Conservation (phyloP, 37 sponge, comb jelly and placozoan species). For the Halisarca cf. caerulea region DNA sequence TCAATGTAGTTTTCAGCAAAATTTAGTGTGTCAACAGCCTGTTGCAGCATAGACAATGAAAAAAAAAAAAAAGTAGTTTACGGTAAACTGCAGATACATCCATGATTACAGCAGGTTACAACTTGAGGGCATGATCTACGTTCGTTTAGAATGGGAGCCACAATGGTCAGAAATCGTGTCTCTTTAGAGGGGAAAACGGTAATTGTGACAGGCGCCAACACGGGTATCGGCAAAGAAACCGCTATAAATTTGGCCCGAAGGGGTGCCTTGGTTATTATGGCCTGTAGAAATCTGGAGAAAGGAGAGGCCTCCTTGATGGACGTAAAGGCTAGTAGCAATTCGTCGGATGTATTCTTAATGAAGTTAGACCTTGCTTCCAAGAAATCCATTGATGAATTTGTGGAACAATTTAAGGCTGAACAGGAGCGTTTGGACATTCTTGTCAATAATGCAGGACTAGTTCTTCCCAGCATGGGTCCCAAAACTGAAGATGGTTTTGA, state of each 20-base stretch:
- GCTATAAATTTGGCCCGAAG: conserved; percentile 73
- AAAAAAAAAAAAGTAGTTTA: too few species aligned
- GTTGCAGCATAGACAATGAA: too few species aligned
- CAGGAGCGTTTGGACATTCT: conserved; percentile 63
- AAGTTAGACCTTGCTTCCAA: conserved; percentile 74
- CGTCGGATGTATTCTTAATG: conserved; percentile 35
- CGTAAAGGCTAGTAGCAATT: conserved; percentile 41
- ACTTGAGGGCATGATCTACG: too few species aligned
- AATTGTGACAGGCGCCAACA: conserved; percentile 88
- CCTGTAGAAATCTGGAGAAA: conserved; percentile 62
- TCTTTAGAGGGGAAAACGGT: conserved; percentile 78
- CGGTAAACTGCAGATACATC: too few species aligned
- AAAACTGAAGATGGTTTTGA: conserved; percentile 56
- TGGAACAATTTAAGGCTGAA: conserved; percentile 39
- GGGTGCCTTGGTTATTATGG: conserved; percentile 79
- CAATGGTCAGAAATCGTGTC: conserved; percentile 6
- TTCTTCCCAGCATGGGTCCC: conserved; percentile 20
- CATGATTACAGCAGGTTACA: too few species aligned
- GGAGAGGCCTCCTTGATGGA: conserved; percentile 55
- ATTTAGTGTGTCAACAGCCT: too few species aligned
- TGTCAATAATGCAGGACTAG: conserved; percentile 78
- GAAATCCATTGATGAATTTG: conserved; percentile 71
- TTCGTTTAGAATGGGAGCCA: too few species aligned
- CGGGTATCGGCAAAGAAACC: conserved; percentile 72
- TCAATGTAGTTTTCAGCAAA: too few species aligned